Evolutionary conservation across 2,888 invertebrate species (phyloP), one percentile per base, ranked within the genome.

Genomic region (Trichogramma dendrolimi): DNA sequence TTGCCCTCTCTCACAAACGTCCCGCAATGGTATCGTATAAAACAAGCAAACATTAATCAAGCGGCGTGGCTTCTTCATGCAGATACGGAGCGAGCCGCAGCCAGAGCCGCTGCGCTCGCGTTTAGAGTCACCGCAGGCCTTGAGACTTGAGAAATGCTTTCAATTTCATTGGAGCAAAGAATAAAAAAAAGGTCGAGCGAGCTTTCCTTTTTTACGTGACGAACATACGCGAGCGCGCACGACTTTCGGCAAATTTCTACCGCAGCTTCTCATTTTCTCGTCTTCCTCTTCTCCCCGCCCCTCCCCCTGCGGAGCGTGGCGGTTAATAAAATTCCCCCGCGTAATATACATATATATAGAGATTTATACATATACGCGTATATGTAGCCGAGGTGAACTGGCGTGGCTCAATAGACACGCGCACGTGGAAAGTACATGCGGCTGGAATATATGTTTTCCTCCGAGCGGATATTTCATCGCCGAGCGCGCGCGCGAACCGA

Each of bases 141-240:
- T 27, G 63, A 41, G 68, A 63, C 67, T 59, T 75, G 76, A 76
- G 70, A 77, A 77, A 78, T 75, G 75, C 74, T 75, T 76, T 73
- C 77, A 76, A 78, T 78, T 78, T 77, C 75, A 74, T 74, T 75
- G 27, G 27, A 27, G 27, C 27, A 27, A 27, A 27, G 27, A 27
- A 27, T 27, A 27, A 27, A 27, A 27, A 27, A 27, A 27, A 27
- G 27, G 27, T 27, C 27, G 27, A 27, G 27, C 27, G 27, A 27
- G 71, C 67, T 64, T 64, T 52, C 55, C 58, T 46, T 62, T 53
- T 58, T 65, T 76, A 78, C 78, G 78, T 78, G 78, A 75, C 72
- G 73, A 71, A 73, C 75, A 74, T 78, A 75, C 74, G 67, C 61
- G 66, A 67, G 66, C 27, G 60, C 60, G 63, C 57, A 54, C 67